Conservation (phyloP, 53 echinoderm and acorn worm genomes). For the Mesocentrotus franciscanus region DNA sequence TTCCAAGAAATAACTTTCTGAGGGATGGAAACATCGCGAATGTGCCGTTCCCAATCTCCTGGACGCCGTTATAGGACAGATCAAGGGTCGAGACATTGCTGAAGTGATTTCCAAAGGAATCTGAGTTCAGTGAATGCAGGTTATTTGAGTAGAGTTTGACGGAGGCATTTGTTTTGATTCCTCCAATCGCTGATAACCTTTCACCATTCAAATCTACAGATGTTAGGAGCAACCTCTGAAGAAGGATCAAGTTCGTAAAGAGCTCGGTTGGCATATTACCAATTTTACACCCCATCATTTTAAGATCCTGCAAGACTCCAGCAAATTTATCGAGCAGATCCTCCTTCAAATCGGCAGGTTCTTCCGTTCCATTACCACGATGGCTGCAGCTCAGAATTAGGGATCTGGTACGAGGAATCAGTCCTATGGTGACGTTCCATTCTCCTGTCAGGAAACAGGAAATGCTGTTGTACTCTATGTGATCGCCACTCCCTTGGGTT, state of each 20-base stretch:
- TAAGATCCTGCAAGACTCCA: neutral
- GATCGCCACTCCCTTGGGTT: neutral
- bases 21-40: constrained; percentile 55
- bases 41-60: constrained; percentile 32
- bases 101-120: neutral
- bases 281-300: neutral
- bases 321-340: neutral
- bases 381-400: neutral
- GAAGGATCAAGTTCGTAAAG: neutral
- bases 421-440: neutral
- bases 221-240: neutral
- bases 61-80: constrained; percentile 56
- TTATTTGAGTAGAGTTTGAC: neutral
- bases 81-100: constrained; percentile 50
- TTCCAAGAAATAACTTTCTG: constrained; percentile 54
- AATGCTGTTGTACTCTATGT: neutral
- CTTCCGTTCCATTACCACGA: neutral
- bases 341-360: neutral
- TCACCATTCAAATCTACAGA: neutral
- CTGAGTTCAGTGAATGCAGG: neutral
- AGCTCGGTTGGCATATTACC: neutral
- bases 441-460: neutral
- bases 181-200: constrained; percentile 7
- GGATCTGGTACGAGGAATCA: neutral
- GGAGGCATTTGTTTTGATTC: constrained; percentile 15